Percentiles rank a stretch among this genome's conserved stretches.
These are phyloP conservation scores for Mycetomoellerius zeteki DNA, from an alignment of 1,140 invertebrate genomes.

Conservation along the genomic window DNA sequence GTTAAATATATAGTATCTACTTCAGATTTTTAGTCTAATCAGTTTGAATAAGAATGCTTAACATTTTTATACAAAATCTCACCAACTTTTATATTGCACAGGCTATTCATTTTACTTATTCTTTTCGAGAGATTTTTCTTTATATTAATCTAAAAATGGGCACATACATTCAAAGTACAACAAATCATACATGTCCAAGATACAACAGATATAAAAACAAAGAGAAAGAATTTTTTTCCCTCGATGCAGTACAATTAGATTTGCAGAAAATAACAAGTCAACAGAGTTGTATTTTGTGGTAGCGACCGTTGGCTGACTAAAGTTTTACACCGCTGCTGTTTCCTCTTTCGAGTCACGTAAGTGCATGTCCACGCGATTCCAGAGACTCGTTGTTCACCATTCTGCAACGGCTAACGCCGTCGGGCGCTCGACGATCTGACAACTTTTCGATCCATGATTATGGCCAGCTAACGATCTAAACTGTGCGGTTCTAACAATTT, in stretches of 20 bases:
- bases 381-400: constrained; percentile 32
- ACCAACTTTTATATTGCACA: background rate
- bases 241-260: constrained; percentile 48
- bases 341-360: constrained; percentile 57
- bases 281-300: constrained; percentile 16
- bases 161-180: too few species aligned
- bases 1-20: background rate
- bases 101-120: background rate
- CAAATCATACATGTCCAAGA: background rate
- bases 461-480: constrained; percentile 34
- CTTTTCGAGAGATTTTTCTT: constrained; percentile 15
- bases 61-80: background rate
- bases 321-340: constrained; percentile 49
- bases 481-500: background rate
- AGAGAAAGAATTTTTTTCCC: constrained; percentile 29
- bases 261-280: constrained; percentile 53
- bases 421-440: background rate
- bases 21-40: background rate
- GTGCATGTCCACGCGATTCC: constrained; percentile 55
- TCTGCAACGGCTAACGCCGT: background rate
- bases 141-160: constrained; percentile 16
- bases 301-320: constrained; percentile 24
- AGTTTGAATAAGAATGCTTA: background rate
- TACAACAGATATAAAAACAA: constrained; percentile 7
- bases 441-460: constrained; percentile 46